These are phyloP conservation scores for Natrix natrix DNA, from an alignment of 2,797 vertebrate species.

Conservation along the genomic window DNA sequence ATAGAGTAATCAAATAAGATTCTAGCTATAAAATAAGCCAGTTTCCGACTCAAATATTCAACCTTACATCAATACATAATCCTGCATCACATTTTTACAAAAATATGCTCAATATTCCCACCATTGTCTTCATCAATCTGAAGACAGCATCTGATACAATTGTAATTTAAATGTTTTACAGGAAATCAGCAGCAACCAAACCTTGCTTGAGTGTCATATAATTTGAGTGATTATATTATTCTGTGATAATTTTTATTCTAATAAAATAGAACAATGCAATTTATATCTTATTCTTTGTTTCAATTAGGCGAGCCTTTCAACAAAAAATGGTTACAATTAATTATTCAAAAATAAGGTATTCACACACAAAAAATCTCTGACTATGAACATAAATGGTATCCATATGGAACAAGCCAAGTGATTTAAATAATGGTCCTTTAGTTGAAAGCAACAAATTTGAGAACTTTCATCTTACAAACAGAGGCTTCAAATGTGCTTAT, in stretches of 20 bases:
- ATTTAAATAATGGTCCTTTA: not conserved
- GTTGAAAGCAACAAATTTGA: not conserved
- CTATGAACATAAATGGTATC: not conserved
- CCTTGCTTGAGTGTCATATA: not conserved
- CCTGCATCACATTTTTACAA: not conserved
- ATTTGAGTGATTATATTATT: not conserved
- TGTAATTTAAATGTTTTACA: not conserved
- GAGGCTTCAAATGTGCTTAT: not conserved
- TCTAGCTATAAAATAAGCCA: not conserved
- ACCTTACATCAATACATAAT: not conserved
- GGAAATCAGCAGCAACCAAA: not conserved
- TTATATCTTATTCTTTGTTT: not conserved
- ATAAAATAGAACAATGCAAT: not conserved
- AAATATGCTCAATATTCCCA: not conserved
- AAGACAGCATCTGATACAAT: not conserved
- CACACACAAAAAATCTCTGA: not conserved
- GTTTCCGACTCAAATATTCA: not conserved
- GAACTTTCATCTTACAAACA: not conserved
- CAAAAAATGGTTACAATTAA: not conserved
- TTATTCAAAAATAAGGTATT: not conserved
- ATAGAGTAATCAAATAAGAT: not conserved
- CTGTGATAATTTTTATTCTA: not conserved
- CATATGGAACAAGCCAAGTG: not conserved
- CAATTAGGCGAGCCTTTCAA: not conserved
- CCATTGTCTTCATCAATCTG: not conserved